phyloP scores from a whole-genome alignment of 2,888 invertebrate genomes.

The Ypsolopha sequella region DNA sequence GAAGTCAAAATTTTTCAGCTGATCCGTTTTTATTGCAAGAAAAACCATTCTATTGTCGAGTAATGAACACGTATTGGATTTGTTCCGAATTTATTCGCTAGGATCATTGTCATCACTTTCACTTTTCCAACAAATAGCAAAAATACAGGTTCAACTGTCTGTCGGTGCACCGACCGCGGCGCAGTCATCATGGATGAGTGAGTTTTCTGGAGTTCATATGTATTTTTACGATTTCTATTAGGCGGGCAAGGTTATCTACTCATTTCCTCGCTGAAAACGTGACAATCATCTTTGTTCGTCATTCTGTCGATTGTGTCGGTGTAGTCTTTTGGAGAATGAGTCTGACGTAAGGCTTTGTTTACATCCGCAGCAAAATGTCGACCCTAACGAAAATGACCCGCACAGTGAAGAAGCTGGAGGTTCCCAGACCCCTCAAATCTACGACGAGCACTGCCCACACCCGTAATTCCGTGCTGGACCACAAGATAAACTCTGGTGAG shows the following conservation, averaged over 20 bases:
- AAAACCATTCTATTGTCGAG: slow-evolving; percentile 49
- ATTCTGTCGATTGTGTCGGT: neutral
- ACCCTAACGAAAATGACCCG: slow-evolving; percentile 75
- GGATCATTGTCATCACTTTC: slow-evolving; percentile 70
- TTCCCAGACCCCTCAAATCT: slow-evolving; percentile 79
- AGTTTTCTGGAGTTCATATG: slow-evolving; percentile 40
- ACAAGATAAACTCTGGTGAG: slow-evolving; percentile 67
- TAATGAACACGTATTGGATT: slow-evolving; percentile 70
- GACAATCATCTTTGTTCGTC: slow-evolving; percentile 1
- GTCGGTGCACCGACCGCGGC: slow-evolving; percentile 36
- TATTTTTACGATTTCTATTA: slow-evolving; percentile 1
- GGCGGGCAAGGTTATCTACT: neutral
- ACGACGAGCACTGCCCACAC: slow-evolving; percentile 69
- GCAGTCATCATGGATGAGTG: slow-evolving; percentile 66
- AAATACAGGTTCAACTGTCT: slow-evolving; percentile 51
- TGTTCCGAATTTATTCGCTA: slow-evolving; percentile 67
- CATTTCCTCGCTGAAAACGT: neutral
- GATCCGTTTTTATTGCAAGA: slow-evolving; percentile 53
- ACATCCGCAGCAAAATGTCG: slow-evolving; percentile 60
- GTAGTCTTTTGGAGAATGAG: neutral
- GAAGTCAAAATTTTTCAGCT: slow-evolving; percentile 64
- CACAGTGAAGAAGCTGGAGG: slow-evolving; percentile 80
- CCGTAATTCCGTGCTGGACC: slow-evolving; percentile 61
- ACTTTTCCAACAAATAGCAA: slow-evolving; percentile 60
- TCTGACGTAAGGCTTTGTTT: slow-evolving; percentile 12